phyloP scores from a whole-genome alignment of 2,888 invertebrate species.

The Erynnis tages region DNA sequence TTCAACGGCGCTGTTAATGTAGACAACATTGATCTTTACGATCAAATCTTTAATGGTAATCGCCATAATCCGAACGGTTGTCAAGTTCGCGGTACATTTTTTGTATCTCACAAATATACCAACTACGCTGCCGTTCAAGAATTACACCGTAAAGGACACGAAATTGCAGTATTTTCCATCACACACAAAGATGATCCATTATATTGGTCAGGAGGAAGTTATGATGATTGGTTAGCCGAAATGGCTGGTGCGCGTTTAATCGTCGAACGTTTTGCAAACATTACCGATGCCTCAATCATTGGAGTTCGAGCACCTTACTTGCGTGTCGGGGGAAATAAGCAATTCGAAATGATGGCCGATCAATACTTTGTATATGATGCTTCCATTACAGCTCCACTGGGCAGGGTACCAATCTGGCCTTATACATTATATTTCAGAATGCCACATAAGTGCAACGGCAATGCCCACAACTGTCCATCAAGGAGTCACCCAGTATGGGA shows the following conservation, averaged over 20 bases:
- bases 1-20: constrained; percentile 96
- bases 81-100: constrained; percentile 93
- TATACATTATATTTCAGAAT: constrained; percentile 98
- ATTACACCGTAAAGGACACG: constrained; percentile 93
- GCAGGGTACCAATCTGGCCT: constrained; percentile 97
- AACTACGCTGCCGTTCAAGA: constrained; percentile 96
- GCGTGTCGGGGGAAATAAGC: constrained; percentile 95
- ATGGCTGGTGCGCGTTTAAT: constrained; percentile 96
- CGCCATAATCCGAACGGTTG: constrained; percentile 94
- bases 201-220: constrained; percentile 93
- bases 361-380: constrained; percentile 97
- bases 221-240: constrained; percentile 96
- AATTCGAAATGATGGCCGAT: constrained; percentile 98
- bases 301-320: constrained; percentile 94
- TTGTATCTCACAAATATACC: constrained; percentile 95
- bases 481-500: constrained; percentile 97
- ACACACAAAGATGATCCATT: constrained; percentile 96
- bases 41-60: constrained; percentile 93
- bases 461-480: constrained; percentile 95
- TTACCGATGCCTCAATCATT: constrained; percentile 94
- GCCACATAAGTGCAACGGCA: constrained; percentile 97
- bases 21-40: constrained; percentile 95
- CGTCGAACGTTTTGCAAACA: constrained; percentile 93
- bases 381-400: constrained; percentile 94
- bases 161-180: constrained; percentile 94